Evolutionary conservation across 2,797 vertebrate species (phyloP), one percentile per base, ranked within the genome.

Genomic region (Sebastes taczanowskii): DNA sequence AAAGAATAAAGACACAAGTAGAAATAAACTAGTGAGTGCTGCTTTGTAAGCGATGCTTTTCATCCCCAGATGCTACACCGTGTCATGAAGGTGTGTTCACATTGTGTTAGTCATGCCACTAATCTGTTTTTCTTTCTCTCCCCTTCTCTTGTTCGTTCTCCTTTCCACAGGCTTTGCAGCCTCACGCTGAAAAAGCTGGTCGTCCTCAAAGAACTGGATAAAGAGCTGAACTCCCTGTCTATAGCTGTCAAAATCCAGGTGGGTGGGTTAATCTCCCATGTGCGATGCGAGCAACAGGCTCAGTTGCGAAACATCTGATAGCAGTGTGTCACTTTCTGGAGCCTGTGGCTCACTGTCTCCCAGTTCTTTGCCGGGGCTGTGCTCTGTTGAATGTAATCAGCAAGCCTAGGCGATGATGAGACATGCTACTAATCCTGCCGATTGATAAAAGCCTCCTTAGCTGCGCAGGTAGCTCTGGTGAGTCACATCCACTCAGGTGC

Each of bases 231-330:
- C 89, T 97, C 96, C 1, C 90, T 97, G 61, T 95, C 95, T 25
- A 97, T 97, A 83, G 96, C 96, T n/a, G 96, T 97, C 53, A 97
- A 96, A 93, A 95, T 97, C 77, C 96, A 96, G 96, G 96, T 96
- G 83, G 87, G 95, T 91, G 63, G 23, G 29, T 69, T 82, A 67
- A 69, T 76, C 74, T 86, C 35, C 6, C 18, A 4, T 42, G 61
- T 83, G 80, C 34, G 13, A 72, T 52, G 52, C 34, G 32, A 79
- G 49, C 29, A 80, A 42, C 70, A 6, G 38, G 42, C 64, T 76
- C 30, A 6, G 22, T 63, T 81, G 63, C 18, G 61, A 63, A 61
- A 77, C 46, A 42, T 67, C 80, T 55, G 46, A 81, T 71, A 55
- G 70, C 30, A 18, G 14, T 4, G 38, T 72, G 77, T 83, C 70